Percentiles rank a stretch among this genome's conserved stretches.
phyloP scores from a whole-genome alignment of 35 echinoderm and acorn worm genomes.

The Chiridota heheva region DNA sequence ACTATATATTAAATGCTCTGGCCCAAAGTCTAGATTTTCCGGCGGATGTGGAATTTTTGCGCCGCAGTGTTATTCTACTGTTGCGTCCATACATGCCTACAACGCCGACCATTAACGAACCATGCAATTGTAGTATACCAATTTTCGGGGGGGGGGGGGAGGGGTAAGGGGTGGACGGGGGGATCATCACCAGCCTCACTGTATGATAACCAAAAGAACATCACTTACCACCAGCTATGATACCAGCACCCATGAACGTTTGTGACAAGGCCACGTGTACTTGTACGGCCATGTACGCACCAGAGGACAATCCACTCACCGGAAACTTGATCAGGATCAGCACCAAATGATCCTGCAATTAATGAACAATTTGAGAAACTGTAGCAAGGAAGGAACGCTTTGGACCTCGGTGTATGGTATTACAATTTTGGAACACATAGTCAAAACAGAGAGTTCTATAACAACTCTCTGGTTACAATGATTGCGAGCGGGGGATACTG shows the following conservation, averaged over 20 bases:
- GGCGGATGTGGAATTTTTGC: not conserved
- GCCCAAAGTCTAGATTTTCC: too few relatives aligned
- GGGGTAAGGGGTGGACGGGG: too few relatives aligned
- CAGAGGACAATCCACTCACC: constrained; percentile 79
- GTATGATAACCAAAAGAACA: not conserved
- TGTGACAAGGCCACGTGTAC: constrained; percentile 72
- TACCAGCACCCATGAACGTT: constrained; percentile 79
- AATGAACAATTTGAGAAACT: too few relatives aligned
- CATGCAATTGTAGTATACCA: too few relatives aligned
- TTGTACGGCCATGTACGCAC: constrained; percentile 84
- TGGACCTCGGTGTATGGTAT: too few relatives aligned
- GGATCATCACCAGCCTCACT: not conserved
- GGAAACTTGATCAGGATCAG: constrained; percentile 61
- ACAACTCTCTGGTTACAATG: too few relatives aligned
- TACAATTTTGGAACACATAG: too few relatives aligned
- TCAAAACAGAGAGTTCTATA: too few relatives aligned
- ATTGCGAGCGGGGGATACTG: too few relatives aligned
- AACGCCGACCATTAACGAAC: not conserved
- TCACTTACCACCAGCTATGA: constrained; percentile 71
- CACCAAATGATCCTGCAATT: constrained; percentile 67
- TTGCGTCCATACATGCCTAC: not conserved
- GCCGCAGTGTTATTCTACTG: not conserved
- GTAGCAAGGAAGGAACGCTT: too few relatives aligned
- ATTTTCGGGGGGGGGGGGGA: too few relatives aligned
- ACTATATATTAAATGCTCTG: too few relatives aligned